A percentile compares a stretch with the other conserved stretches of the same genome.
phyloP scores from a whole-genome alignment of 92 coral and sea anemone species.

The Siderastrea radians region DNA sequence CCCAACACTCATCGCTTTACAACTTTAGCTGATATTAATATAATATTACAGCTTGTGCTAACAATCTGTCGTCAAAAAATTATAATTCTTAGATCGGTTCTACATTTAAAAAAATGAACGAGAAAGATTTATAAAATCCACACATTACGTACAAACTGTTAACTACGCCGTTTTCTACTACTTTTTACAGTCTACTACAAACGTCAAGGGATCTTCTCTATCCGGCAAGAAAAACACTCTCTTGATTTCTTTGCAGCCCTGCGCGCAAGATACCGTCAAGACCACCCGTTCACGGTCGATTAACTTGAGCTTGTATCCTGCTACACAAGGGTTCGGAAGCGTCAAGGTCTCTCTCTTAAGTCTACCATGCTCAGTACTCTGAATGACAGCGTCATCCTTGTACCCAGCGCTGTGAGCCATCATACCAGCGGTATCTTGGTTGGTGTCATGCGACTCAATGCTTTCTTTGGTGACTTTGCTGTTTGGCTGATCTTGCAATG shows the following conservation, averaged over 20 bases:
- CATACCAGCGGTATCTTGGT: background rate
- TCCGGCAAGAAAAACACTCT: background rate
- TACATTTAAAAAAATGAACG: too few relatives aligned
- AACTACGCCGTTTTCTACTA: too few relatives aligned
- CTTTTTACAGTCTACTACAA: constrained; percentile 8
- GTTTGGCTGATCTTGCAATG: background rate
- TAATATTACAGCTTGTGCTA: too few relatives aligned
- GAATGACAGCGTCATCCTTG: background rate
- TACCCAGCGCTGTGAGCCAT: too few relatives aligned
- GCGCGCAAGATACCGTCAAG: background rate
- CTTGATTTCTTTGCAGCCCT: constrained; percentile 13
- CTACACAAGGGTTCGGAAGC: background rate
- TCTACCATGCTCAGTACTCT: background rate
- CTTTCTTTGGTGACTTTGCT: background rate
- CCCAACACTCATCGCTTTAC: too few relatives aligned
- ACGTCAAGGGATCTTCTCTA: constrained; percentile 7
- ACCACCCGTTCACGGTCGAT: background rate
- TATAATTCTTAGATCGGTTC: too few relatives aligned
- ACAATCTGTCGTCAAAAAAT: too few relatives aligned
- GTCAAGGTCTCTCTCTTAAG: background rate
- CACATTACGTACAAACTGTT: too few relatives aligned
- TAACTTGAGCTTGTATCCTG: background rate
- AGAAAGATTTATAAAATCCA: too few relatives aligned
- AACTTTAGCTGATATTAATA: too few relatives aligned
- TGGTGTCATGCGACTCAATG: background rate